Evolutionary conservation across 2,888 invertebrate species (phyloP), one percentile per base, ranked within the genome.

Genomic region (Lasioglossum malachurum): DNA sequence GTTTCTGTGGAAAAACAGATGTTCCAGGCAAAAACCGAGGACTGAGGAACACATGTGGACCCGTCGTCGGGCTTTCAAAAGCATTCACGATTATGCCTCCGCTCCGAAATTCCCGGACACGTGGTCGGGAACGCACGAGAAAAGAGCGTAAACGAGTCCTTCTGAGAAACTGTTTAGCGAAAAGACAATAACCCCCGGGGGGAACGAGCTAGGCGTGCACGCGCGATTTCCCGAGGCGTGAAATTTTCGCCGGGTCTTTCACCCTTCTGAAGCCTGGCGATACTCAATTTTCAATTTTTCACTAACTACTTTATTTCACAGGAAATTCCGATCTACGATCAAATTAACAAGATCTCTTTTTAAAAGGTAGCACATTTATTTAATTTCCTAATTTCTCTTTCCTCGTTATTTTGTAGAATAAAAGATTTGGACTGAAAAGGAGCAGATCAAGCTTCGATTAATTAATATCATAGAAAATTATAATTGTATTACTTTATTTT

Each of bases 31-130:
- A 83, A 84, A 87, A 87, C 35, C 38, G 60, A 87, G 71, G 72
- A 82, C 69, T 75, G 87, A 80, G 84, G 44, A 86, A 87, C 91
- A 91, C 78, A 91, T 91, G 91, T 86, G 76, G 64, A 35, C 7
- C 10, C 19, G 35, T n/a, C 46, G 46, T n/a, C 46, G 46, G n/a
- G 38, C 46, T 82, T 86, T 82, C 67, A 60, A 31, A 41, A 77
- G 44, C 79, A 49, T 80, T 77, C 23, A 78, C 41, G 76, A 87
- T 71, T 67, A 35, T 76, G 41, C 49, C 60, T 73, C 44, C 67
- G 69, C 72, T 27, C 7, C 57, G 46, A 83, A 80, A 83, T 84
- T 82, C 71, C 76, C 57, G 69, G n/a, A 78, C 83, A 83, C 49
- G 74, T 79, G 80, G 76, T 71, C 71, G 31, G 4, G 53, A 46